phyloP scores from a whole-genome alignment of 2,797 vertebrate genomes.

The Cuniculus paca region DNA sequence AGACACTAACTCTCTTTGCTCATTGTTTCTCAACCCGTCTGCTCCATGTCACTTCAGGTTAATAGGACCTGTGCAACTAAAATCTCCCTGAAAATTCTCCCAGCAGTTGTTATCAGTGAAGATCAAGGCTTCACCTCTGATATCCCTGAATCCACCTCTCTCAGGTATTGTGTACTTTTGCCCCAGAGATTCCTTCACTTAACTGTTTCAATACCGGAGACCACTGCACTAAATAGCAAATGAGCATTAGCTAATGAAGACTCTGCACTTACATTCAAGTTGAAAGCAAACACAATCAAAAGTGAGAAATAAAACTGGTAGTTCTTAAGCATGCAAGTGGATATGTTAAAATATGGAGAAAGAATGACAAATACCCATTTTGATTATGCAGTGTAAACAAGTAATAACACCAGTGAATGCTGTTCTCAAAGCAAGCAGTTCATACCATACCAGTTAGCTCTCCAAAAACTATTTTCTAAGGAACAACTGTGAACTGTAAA shows the following conservation, averaged over 20 bases:
- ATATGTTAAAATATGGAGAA: neutral
- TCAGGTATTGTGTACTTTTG: neutral
- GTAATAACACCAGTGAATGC: neutral
- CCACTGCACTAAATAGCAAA: neutral
- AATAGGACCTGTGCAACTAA: constrained; percentile 22
- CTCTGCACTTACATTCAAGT: neutral
- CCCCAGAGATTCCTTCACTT: neutral
- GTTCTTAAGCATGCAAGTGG: neutral
- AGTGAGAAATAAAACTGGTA: neutral
- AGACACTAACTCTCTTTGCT: neutral
- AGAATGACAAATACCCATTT: neutral
- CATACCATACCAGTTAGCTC: neutral
- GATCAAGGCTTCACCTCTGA: neutral
- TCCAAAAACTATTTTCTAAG: neutral
- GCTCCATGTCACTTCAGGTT: constrained; percentile 43
- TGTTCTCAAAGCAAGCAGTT: neutral
- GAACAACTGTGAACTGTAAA: neutral
- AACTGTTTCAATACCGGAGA: neutral
- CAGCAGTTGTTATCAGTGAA: neutral
- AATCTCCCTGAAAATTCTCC: neutral
- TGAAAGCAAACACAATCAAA: constrained; percentile 1
- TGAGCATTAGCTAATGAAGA: constrained; percentile 6
- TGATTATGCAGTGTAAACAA: neutral
- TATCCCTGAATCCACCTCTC: neutral
- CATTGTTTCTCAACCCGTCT: constrained; percentile 13